These are phyloP conservation scores for Cephus pygmeus DNA, from an alignment of 2,888 invertebrate genomes.

Conservation along the genomic window DNA sequence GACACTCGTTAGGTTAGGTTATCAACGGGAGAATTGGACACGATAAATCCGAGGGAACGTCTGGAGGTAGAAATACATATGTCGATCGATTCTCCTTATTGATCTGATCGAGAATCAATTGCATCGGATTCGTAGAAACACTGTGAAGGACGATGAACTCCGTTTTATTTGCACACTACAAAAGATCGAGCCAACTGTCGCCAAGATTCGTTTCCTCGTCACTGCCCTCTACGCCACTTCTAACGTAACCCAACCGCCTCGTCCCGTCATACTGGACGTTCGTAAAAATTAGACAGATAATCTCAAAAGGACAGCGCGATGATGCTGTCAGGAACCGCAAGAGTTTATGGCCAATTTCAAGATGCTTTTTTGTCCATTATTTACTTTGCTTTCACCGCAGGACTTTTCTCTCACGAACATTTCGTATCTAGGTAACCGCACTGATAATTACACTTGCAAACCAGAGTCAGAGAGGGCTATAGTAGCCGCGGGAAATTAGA, in stretches of 20 bases:
- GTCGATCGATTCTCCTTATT: not conserved
- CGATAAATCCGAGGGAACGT: not conserved
- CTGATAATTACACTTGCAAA: not conserved
- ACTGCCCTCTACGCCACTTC: not conserved
- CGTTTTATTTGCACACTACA: not conserved
- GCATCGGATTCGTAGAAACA: not conserved
- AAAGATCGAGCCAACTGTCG: not conserved
- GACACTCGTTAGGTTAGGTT: conserved; percentile 37
- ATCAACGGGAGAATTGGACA: conserved; percentile 26
- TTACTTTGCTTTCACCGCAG: not conserved
- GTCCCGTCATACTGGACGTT: not conserved
- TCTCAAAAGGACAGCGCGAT: not conserved
- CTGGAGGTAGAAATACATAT: not conserved
- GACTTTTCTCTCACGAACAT: not conserved
- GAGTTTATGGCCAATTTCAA: not conserved
- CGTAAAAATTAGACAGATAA: not conserved
- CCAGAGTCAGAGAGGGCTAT: too few species aligned
- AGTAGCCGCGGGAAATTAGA: too few species aligned
- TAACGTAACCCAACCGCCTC: not conserved
- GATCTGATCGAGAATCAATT: not conserved
- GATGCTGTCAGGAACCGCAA: not conserved
- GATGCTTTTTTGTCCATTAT: not conserved
- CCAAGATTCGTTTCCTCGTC: not conserved
- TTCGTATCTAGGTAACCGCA: not conserved
- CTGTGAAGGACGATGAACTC: not conserved